phyloP scores from a whole-genome alignment of 2,888 invertebrate genomes.

The Listrodromus nycthemerus region DNA sequence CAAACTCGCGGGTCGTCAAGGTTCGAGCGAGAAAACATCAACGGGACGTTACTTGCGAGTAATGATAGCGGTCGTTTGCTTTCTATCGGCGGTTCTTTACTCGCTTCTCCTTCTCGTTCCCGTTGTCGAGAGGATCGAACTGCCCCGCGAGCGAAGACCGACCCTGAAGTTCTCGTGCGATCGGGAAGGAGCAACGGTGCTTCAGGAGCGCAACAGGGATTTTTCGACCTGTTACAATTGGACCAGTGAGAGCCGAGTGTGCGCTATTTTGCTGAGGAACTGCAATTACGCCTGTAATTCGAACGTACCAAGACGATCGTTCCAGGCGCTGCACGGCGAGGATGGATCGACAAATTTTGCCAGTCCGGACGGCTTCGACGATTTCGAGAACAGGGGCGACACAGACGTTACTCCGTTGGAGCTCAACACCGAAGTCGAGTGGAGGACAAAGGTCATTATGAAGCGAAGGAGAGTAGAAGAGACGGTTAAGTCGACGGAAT shows the following conservation, averaged over 20 bases:
- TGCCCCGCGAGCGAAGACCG: constrained; percentile 86
- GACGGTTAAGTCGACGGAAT: constrained; percentile 32
- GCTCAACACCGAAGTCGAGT: constrained; percentile 60
- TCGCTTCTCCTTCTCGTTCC: constrained; percentile 89
- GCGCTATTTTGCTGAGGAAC: constrained; percentile 88
- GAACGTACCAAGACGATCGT: constrained; percentile 52
- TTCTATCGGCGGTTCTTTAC: constrained; percentile 90
- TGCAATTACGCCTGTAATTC: constrained; percentile 89
- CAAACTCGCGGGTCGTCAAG: constrained; percentile 86
- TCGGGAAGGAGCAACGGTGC: constrained; percentile 88
- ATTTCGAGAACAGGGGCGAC: constrained; percentile 79
- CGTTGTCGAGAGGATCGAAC: constrained; percentile 87
- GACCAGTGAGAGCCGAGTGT: constrained; percentile 86
- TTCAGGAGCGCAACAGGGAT: constrained; percentile 86
- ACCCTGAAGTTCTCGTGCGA: constrained; percentile 91
- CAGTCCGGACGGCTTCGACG: constrained; percentile 29
- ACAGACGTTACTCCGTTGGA: constrained; percentile 74
- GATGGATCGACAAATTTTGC: constrained; percentile 26
- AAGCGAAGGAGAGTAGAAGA: constrained; percentile 70
- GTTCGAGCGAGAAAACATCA: constrained; percentile 84
- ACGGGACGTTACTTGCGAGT: constrained; percentile 89
- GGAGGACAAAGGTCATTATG: constrained; percentile 66
- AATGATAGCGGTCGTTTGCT: constrained; percentile 89
- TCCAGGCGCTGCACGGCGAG: constrained; percentile 26
- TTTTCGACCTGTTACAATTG: constrained; percentile 70